Percentiles rank a stretch among this genome's conserved stretches.
Evolutionary conservation across 2,888 invertebrate species (phyloP).

Genomic region (Plagodis dolabraria): DNA sequence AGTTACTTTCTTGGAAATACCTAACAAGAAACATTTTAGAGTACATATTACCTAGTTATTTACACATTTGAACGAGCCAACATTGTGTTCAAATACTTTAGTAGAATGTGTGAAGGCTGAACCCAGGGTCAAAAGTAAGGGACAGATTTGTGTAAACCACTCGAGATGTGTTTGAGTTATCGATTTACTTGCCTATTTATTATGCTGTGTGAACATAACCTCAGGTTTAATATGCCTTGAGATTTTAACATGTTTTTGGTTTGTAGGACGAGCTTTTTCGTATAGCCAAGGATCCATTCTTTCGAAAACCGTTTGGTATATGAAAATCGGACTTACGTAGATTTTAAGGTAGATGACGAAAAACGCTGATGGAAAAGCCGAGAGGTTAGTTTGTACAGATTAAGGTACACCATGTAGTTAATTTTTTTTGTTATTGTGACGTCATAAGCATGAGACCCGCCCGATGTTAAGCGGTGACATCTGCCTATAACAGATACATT

Average conservation of each 20-base stretch:
- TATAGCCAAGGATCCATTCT: too few relatives aligned
- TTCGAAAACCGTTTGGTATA: too few relatives aligned
- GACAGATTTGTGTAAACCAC: slow-evolving; percentile 50
- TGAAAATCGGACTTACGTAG: too few relatives aligned
- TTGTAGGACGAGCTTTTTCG: not conserved
- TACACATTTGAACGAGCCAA: slow-evolving; percentile 42
- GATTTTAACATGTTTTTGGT: slow-evolving; percentile 1
- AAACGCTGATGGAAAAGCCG: too few relatives aligned
- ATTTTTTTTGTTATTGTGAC: too few relatives aligned
- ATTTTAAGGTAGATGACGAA: too few relatives aligned
- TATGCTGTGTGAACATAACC: slow-evolving; percentile 18
- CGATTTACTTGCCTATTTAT: slow-evolving; percentile 33
- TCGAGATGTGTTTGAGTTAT: slow-evolving; percentile 39
- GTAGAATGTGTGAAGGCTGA: slow-evolving; percentile 69
- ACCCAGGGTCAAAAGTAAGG: slow-evolving; percentile 52
- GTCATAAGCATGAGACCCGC: too few relatives aligned
- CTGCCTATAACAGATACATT: too few relatives aligned
- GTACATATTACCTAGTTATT: slow-evolving; percentile 27
- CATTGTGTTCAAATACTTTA: slow-evolving; percentile 47
- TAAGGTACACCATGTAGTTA: too few relatives aligned
- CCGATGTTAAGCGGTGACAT: too few relatives aligned
- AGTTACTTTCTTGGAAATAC: slow-evolving; percentile 28
- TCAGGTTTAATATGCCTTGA: slow-evolving; percentile 3
- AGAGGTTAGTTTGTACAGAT: too few relatives aligned
- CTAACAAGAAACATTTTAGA: slow-evolving; percentile 28